Percentiles rank a stretch among this genome's conserved stretches.
Conservation (phyloP, 2,113 vertebrate genomes). For the Fregata magnificens region DNA sequence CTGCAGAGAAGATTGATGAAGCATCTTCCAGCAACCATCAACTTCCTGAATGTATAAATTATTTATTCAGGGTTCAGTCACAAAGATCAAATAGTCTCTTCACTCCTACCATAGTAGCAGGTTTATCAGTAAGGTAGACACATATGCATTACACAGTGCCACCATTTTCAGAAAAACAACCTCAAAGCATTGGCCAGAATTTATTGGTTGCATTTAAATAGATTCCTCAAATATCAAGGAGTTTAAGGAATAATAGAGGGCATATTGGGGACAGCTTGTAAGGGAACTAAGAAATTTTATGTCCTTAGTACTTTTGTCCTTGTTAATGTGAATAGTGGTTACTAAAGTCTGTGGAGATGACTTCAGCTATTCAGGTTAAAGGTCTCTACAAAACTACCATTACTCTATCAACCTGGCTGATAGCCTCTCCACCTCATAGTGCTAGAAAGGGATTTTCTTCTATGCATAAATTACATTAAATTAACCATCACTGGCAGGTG, state of each 20-base stretch:
- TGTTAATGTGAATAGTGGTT: background rate
- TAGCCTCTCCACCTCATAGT: background rate
- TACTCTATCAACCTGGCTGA: background rate
- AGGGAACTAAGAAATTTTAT: background rate
- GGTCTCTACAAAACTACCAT: background rate
- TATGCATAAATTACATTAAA: conserved; percentile 25
- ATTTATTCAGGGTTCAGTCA: background rate
- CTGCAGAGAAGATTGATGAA: background rate
- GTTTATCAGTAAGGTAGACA: background rate
- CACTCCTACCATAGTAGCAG: background rate
- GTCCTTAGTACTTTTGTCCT: background rate
- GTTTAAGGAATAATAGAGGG: background rate
- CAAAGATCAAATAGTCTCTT: background rate
- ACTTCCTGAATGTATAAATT: background rate
- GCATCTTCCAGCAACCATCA: background rate
- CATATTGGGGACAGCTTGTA: background rate
- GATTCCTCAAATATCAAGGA: background rate
- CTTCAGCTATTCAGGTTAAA: background rate
- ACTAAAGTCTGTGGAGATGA: background rate
- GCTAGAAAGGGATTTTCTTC: background rate
- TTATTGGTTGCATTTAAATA: background rate
- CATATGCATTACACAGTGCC: background rate
- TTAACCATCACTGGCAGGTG: background rate
- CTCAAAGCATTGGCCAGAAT: background rate
- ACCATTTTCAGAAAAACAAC: background rate